These are phyloP conservation scores for Salarias fasciatus DNA, from an alignment of 2,797 vertebrate species.

Conservation along the genomic window DNA sequence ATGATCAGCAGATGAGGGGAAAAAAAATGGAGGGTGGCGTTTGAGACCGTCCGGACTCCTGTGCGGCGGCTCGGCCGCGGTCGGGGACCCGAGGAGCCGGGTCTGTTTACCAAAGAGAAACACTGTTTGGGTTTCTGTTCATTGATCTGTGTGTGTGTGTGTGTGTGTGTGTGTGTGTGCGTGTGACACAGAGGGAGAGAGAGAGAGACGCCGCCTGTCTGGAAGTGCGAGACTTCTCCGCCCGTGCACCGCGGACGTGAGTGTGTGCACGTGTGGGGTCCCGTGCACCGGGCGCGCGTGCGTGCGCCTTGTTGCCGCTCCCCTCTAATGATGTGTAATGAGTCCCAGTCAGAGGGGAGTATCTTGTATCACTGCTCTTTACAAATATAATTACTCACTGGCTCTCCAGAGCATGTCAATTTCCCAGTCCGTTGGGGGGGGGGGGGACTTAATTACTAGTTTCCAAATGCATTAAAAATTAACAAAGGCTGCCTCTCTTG, in stretches of 20 bases:
- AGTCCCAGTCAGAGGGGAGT: constrained; percentile 83
- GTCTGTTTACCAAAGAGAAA: constrained; percentile 71
- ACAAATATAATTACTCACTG: constrained; percentile 89
- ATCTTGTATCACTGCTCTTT: constrained; percentile 87
- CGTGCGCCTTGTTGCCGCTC: constrained; percentile 58
- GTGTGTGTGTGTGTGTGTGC: no score
- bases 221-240: constrained; percentile 24
- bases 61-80: constrained; percentile 37
- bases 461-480: constrained; percentile 85
- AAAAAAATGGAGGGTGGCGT: constrained; percentile 27
- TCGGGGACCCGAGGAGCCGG: constrained; percentile 46
- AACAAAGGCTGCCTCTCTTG: constrained; percentile 76
- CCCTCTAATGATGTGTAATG: constrained; percentile 86
- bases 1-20: constrained; percentile 53
- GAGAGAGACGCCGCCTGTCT: constrained; percentile 21
- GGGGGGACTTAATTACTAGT: constrained; percentile 79
- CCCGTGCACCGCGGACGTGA: background rate
- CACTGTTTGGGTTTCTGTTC: constrained; percentile 58
- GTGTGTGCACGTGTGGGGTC: constrained; percentile 15
- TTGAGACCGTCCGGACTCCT: constrained; percentile 13
- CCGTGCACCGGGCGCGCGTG: constrained; percentile 12
- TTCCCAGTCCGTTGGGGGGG: constrained; percentile 76
- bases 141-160: no score
- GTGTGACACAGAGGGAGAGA: no score
- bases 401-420: constrained; percentile 85